phyloP scores from a whole-genome alignment of 2,113 vertebrate genomes.

The Steatornis caripensis region DNA sequence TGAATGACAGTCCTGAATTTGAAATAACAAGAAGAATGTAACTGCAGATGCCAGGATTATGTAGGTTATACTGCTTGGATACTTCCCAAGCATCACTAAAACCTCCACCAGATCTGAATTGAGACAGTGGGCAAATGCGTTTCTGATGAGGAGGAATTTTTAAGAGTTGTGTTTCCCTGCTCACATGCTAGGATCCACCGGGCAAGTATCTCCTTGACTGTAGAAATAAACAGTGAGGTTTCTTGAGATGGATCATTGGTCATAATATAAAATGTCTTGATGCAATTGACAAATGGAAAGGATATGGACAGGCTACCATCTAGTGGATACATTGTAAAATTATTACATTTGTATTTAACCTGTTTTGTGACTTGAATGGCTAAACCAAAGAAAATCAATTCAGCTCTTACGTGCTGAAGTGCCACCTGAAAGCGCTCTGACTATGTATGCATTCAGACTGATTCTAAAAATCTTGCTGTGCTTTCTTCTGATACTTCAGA shows the following conservation, averaged over 20 bases:
- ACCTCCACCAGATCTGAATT: neutral
- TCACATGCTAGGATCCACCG: neutral
- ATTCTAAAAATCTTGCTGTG: constrained; percentile 30
- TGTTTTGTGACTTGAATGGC: constrained; percentile 39
- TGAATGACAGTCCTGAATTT: neutral
- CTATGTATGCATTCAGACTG: constrained; percentile 10
- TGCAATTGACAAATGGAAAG: constrained; percentile 12
- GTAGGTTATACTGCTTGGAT: neutral
- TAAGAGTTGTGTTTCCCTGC: neutral
- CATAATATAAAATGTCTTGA: neutral
- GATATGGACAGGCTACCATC: constrained; percentile 69
- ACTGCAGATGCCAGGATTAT: neutral
- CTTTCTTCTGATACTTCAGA: constrained; percentile 49
- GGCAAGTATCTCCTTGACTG: neutral
- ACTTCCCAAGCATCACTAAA: neutral
- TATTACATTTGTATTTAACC: constrained; percentile 10
- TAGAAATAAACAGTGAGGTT: constrained; percentile 17
- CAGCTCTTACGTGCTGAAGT: neutral
- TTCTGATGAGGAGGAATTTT: neutral
- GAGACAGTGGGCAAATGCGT: neutral
- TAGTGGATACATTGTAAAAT: constrained; percentile 56
- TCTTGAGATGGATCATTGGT: neutral
- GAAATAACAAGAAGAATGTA: neutral
- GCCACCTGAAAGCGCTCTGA: constrained; percentile 46
- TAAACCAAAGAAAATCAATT: constrained; percentile 37